Conservation (phyloP, 2,888 invertebrate species). For the Margaritifera margaritifera region DNA sequence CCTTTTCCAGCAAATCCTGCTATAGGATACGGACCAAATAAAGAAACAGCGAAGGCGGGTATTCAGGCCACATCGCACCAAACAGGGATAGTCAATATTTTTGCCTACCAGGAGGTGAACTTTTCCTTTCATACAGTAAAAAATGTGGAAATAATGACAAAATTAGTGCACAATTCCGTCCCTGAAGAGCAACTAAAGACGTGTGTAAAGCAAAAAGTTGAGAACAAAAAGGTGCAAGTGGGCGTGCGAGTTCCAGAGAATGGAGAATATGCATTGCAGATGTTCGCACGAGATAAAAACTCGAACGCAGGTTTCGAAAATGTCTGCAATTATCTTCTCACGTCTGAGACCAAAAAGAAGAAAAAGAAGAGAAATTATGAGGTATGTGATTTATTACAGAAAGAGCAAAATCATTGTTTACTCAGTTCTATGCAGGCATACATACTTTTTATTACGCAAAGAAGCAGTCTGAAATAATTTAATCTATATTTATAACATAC, state of each 20-base stretch:
- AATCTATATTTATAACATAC: background rate
- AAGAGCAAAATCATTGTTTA: too few species aligned
- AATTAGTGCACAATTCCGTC: constrained; percentile 14
- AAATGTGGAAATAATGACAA: constrained; percentile 14
- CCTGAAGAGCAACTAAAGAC: constrained; percentile 8
- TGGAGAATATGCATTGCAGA: constrained; percentile 35
- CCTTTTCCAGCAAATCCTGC: constrained; percentile 23
- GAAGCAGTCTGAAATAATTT: background rate
- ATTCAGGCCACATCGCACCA: constrained; percentile 19
- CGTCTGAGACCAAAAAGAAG: constrained; percentile 26
- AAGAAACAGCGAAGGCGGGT: constrained; percentile 22
- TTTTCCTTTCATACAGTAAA: constrained; percentile 18
- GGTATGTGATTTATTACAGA: constrained; percentile 12
- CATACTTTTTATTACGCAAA: background rate
- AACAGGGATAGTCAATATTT: constrained; percentile 24
- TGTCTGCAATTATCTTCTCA: constrained; percentile 37
- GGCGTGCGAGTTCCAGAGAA: constrained; percentile 28
- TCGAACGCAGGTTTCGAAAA: constrained; percentile 20
- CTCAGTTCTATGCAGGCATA: background rate
- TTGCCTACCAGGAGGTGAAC: constrained; percentile 12
- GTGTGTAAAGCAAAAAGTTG: constrained; percentile 12
- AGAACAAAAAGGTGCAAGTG: constrained; percentile 14
- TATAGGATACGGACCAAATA: constrained; percentile 42
- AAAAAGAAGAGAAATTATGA: constrained; percentile 23
- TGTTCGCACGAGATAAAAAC: constrained; percentile 28